Conservation (phyloP, 2,113 vertebrate genomes). For the Indicator indicator region DNA sequence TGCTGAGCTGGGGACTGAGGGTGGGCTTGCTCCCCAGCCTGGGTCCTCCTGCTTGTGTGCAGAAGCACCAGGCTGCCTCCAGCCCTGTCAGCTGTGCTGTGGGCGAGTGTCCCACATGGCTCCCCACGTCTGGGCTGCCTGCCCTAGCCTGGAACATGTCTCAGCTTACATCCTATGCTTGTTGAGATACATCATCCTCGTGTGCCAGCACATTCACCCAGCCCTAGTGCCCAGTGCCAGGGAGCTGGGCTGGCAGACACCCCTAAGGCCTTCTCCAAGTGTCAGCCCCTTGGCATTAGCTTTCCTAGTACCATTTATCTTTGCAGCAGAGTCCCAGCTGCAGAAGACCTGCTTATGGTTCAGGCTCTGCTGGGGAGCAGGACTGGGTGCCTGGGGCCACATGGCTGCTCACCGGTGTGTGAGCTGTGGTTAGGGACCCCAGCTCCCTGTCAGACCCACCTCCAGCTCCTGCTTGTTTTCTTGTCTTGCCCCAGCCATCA, state of each 20-base stretch:
- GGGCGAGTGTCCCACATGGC: rapidly evolving
- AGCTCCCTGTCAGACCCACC: not conserved
- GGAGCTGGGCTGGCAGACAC: not conserved
- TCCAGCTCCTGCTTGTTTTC: not conserved
- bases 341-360: rapidly evolving
- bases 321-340: not conserved
- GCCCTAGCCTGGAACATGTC: not conserved
- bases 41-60: rapidly evolving
- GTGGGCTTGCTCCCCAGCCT: not conserved
- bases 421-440: not conserved
- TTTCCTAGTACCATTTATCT: not conserved
- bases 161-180: not conserved
- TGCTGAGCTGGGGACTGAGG: not conserved
- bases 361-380: not conserved
- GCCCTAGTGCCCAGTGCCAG: not conserved
- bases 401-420: not conserved
- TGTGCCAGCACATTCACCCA: not conserved
- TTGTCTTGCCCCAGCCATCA: not conserved
- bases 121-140: not conserved
- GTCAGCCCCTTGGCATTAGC: rapidly evolving
- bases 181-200: not conserved
- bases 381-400: not conserved
- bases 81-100: not conserved
- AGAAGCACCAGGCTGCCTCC: not conserved
- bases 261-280: not conserved